Evolutionary conservation across 2,888 invertebrate species (phyloP), one percentile per base, ranked within the genome.

Genomic region (Eupsilia transversa): DNA sequence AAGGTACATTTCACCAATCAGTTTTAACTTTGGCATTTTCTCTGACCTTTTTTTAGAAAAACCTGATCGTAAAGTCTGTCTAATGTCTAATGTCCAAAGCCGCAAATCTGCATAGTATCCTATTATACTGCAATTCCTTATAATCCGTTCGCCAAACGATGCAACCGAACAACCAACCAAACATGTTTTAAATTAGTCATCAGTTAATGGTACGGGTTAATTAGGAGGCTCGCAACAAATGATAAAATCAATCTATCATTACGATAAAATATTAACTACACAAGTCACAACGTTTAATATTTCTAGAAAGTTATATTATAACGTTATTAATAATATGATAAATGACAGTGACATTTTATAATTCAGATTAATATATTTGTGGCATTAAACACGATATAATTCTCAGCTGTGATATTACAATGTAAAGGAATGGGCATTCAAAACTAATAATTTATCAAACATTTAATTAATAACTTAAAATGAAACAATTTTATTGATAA

Each of bases 301-400:
- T 66, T 64, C 33, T 69, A 74, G 60, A 66, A 69, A 65, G 65
- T 57, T 61, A 3, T 46, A 38, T n/a, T n/a, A n/a, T n/a, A n/a
- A n/a, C n/a, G n/a, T n/a, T n/a, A n/a, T n/a, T n/a, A n/a, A n/a
- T n/a, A n/a, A n/a, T n/a, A 23, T 43, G 35, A 57, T 46, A 74
- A 60, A 79, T 46, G 14, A 30, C 52, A 49, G 59, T 57, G 30
- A 64, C 20, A 35, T 38, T 64, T 60, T 14, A 12, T 35, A 38
- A 60, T 54, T 38, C 35, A 35, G 20, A 70, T 35, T 43, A 52
- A 23, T 33, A 14, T 46, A 4, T 20, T 30, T 38, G 38, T 38
- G 17, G 0, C 52, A 27, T 23, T 23, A 23, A 43, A 43, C 27
- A 27, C 10, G 14, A 23, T 2, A n/a, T 38, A 23, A 63, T 54